These are phyloP conservation scores for Crocodylus rhombifer DNA, from an alignment of 2,797 vertebrate genomes.

Conservation along the genomic window DNA sequence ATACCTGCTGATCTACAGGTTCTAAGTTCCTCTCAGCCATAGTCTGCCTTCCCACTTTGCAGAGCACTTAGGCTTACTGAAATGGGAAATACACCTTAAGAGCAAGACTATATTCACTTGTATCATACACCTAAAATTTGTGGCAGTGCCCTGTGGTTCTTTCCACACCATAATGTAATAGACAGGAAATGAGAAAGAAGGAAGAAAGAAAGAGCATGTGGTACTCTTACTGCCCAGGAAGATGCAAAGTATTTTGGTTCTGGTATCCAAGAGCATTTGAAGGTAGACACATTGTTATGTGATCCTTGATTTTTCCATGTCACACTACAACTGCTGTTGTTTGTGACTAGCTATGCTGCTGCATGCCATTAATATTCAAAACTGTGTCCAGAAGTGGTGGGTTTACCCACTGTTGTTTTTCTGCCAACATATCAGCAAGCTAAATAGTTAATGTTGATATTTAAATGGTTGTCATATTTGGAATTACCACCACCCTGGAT, in stretches of 20 bases:
- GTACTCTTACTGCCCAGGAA: background rate
- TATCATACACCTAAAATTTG: background rate
- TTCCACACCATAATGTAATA: background rate
- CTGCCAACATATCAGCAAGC: background rate
- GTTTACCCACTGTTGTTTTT: background rate
- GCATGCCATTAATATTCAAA: background rate
- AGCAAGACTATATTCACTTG: background rate
- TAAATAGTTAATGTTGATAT: background rate
- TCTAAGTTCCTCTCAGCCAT: rapidly evolving
- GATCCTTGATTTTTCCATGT: background rate
- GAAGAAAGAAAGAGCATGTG: background rate
- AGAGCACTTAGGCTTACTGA: background rate
- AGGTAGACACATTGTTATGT: background rate
- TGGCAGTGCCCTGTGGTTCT: background rate
- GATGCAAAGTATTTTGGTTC: background rate
- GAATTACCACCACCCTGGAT: background rate
- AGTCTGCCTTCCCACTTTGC: background rate
- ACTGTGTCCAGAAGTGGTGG: background rate
- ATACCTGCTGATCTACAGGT: background rate
- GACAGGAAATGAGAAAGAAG: background rate
- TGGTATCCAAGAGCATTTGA: background rate
- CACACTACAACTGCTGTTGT: background rate
- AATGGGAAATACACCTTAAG: rapidly evolving
- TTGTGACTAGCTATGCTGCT: background rate
- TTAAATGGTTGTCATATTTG: background rate